Conservation (phyloP, 2,797 vertebrate genomes). For the Okamejei kenojei region DNA sequence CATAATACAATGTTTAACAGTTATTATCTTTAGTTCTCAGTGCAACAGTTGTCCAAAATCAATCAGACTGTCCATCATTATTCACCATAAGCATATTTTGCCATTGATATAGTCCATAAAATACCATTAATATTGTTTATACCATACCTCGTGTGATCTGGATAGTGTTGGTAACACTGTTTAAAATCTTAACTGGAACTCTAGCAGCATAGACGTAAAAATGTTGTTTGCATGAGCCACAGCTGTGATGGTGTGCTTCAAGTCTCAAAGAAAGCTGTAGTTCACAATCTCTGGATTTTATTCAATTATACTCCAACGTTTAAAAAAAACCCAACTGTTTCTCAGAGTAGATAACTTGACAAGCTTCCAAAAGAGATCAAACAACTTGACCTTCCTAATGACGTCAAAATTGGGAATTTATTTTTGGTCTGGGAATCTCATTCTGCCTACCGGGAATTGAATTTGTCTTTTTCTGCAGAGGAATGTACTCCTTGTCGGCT, state of each 20-base stretch:
- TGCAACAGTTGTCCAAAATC: not conserved
- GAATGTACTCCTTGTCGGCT: slow-evolving; percentile 44
- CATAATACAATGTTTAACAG: not conserved
- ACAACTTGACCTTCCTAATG: not conserved
- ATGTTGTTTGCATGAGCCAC: not conserved
- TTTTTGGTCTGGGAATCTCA: slow-evolving; percentile 60
- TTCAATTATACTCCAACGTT: not conserved
- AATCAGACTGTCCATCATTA: not conserved
- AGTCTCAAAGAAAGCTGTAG: not conserved
- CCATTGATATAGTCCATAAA: not conserved
- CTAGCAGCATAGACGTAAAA: not conserved
- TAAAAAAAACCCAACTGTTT: slow-evolving; percentile 1
- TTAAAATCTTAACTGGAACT: not conserved
- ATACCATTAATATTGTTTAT: not conserved
- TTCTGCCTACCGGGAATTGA: slow-evolving; percentile 60
- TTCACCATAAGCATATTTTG: not conserved
- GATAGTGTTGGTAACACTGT: not conserved
- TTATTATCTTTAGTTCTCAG: not conserved
- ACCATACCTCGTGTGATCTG: slow-evolving; percentile 4
- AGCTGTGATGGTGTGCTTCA: not conserved
- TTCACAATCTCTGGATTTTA: not conserved
- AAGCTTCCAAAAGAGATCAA: not conserved
- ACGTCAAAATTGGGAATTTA: slow-evolving; percentile 35
- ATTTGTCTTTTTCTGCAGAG: slow-evolving; percentile 58
- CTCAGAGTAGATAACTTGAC: slow-evolving; percentile 16